phyloP scores from a whole-genome alignment of 2,888 invertebrate species.

The Drosophila testacea region DNA sequence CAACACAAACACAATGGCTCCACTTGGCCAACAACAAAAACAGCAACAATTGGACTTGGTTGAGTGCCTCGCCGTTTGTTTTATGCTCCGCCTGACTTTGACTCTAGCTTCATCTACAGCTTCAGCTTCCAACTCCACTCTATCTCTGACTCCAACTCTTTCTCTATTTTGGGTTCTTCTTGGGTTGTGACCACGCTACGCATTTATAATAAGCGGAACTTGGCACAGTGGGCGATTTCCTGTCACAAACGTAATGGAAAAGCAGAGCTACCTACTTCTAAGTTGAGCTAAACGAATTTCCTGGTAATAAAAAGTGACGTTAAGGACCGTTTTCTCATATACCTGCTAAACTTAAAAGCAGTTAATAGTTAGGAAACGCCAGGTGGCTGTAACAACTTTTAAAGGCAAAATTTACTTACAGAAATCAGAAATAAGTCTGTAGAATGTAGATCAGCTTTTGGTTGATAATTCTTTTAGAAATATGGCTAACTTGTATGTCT shows the following conservation, averaged over 20 bases:
- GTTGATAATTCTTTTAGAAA: not conserved
- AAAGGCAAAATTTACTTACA: too few relatives aligned
- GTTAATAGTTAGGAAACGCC: too few relatives aligned
- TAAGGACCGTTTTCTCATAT: too few relatives aligned
- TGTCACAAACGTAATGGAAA: slow-evolving; percentile 26
- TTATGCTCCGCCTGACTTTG: slow-evolving; percentile 73
- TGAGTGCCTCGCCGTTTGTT: slow-evolving; percentile 77
- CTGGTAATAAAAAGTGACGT: too few relatives aligned
- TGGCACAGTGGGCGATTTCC: slow-evolving; percentile 66
- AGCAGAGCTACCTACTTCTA: too few relatives aligned
- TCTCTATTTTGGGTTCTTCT: slow-evolving; percentile 43
- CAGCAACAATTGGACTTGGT: slow-evolving; percentile 68
- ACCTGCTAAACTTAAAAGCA: too few relatives aligned
- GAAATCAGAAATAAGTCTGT: not conserved
- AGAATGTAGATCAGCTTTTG: not conserved
- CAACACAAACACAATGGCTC: slow-evolving; percentile 65
- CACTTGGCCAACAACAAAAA: slow-evolving; percentile 39
- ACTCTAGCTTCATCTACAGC: slow-evolving; percentile 35
- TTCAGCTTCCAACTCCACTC: slow-evolving; percentile 27
- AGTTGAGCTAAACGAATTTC: too few relatives aligned
- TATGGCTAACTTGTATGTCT: not conserved
- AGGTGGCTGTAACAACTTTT: too few relatives aligned
- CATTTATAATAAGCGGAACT: slow-evolving; percentile 76
- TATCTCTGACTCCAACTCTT: slow-evolving; percentile 29
- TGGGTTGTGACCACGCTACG: slow-evolving; percentile 61